Percentiles rank a stretch among this genome's conserved stretches.
Evolutionary conservation across 2,113 vertebrate species (phyloP).

Genomic region (Psophia crepitans): DNA sequence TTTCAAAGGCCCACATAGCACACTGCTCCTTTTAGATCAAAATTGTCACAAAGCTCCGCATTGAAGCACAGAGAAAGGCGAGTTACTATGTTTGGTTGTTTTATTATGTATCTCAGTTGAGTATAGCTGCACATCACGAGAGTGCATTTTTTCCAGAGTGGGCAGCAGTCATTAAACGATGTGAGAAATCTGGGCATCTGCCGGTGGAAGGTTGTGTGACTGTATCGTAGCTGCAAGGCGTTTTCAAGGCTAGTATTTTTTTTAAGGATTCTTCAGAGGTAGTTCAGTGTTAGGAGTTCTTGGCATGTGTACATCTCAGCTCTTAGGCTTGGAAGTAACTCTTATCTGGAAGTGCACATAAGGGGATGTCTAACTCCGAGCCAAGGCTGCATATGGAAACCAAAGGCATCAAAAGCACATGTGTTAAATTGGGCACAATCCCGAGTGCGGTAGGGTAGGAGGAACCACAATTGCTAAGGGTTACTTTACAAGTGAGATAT

Average conservation of each 20-base stretch:
- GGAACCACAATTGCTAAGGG: rapidly evolving
- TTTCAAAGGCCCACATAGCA: neutral
- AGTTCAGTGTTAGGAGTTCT: neutral
- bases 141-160: neutral
- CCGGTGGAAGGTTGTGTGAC: neutral
- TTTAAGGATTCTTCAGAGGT: neutral
- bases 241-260: neutral
- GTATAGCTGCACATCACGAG: neutral
- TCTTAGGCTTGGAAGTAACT: neutral
- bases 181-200: neutral
- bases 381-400: neutral
- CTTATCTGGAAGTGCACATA: neutral
- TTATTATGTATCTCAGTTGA: neutral
- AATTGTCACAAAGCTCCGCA: neutral
- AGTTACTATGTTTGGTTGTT: neutral
- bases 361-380: neutral
- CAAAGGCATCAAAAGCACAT: neutral
- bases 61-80: neutral
- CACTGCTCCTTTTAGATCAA: neutral
- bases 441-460: neutral
- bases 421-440: neutral
- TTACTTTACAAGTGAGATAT: neutral
- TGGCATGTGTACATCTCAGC: neutral
- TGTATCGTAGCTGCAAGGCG: neutral
- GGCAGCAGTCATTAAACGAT: neutral